These are phyloP conservation scores for Thera obeliscata DNA, from an alignment of 2,888 invertebrate species.

Conservation along the genomic window DNA sequence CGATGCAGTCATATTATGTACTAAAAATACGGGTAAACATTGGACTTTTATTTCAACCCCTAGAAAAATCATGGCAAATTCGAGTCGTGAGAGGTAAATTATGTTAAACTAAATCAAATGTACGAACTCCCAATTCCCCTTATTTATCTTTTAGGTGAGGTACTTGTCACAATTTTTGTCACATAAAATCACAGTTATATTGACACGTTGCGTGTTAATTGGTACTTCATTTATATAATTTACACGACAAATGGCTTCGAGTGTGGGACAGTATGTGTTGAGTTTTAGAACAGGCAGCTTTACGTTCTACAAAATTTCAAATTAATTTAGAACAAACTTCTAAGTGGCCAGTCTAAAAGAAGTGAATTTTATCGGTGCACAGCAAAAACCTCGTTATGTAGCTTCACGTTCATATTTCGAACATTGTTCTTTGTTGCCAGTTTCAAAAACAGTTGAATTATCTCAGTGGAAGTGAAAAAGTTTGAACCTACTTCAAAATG, in stretches of 20 bases:
- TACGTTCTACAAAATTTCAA: slow-evolving; percentile 39
- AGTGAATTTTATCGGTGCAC: slow-evolving; percentile 15
- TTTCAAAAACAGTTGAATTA: slow-evolving; percentile 21
- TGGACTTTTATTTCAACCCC: slow-evolving; percentile 14
- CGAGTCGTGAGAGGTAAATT: slow-evolving; percentile 25
- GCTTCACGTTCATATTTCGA: slow-evolving; percentile 44
- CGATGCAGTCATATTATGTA: too few relatives aligned
- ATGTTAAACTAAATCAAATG: slow-evolving; percentile 25
- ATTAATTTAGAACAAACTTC: slow-evolving; percentile 11
- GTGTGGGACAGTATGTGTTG: slow-evolving; percentile 61
- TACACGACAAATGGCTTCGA: slow-evolving; percentile 49
- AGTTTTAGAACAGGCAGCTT: slow-evolving; percentile 58
- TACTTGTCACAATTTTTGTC: slow-evolving; percentile 38
- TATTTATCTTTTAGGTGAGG: slow-evolving; percentile 55
- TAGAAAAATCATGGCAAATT: not conserved
- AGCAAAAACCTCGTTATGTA: slow-evolving; percentile 49
- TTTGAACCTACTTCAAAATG: slow-evolving; percentile 33
- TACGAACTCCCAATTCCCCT: slow-evolving; percentile 44
- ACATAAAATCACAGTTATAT: slow-evolving; percentile 65
- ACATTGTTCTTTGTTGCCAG: slow-evolving; percentile 29
- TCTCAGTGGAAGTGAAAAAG: slow-evolving; percentile 33
- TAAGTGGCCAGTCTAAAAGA: slow-evolving; percentile 20
- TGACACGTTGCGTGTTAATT: slow-evolving; percentile 75
- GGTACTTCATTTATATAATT: slow-evolving; percentile 67
- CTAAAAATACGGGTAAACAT: not conserved